Evolutionary conservation across 2,113 vertebrate genomes (phyloP).

Genomic region (Beaufortia kweichowensis): DNA sequence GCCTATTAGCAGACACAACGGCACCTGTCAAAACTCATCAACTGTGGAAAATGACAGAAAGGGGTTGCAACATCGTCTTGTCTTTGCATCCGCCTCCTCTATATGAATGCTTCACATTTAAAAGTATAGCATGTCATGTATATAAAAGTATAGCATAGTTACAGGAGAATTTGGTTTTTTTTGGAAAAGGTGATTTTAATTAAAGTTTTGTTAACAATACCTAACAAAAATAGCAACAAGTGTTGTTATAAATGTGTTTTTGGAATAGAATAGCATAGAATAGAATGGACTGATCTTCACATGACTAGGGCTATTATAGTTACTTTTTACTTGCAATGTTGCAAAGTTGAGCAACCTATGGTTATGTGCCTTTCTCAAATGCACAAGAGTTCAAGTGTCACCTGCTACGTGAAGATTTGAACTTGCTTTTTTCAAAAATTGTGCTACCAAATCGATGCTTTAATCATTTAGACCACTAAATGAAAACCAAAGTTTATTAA

Average conservation of each 20-base stretch:
- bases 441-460: neutral
- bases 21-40: constrained; percentile 64
- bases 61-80: constrained; percentile 14
- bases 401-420: no score
- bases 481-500: neutral
- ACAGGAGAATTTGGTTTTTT: neutral
- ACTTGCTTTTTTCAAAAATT: no score
- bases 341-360: neutral
- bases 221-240: neutral
- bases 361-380: neutral
- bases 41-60: constrained; percentile 50
- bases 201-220: neutral
- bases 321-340: neutral
- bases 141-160: constrained; percentile 21
- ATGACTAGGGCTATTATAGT: neutral
- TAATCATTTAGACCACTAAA: neutral
- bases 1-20: constrained; percentile 46
- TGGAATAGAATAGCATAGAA: neutral
- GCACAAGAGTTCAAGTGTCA: no score
- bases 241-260: neutral
- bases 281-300: neutral
- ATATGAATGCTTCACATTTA: neutral
- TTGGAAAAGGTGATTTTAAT: neutral
- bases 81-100: constrained; percentile 8
- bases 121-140: constrained; percentile 22